Evolutionary conservation across 2,888 invertebrate species (phyloP).

Genomic region (Bellardia pandia): DNA sequence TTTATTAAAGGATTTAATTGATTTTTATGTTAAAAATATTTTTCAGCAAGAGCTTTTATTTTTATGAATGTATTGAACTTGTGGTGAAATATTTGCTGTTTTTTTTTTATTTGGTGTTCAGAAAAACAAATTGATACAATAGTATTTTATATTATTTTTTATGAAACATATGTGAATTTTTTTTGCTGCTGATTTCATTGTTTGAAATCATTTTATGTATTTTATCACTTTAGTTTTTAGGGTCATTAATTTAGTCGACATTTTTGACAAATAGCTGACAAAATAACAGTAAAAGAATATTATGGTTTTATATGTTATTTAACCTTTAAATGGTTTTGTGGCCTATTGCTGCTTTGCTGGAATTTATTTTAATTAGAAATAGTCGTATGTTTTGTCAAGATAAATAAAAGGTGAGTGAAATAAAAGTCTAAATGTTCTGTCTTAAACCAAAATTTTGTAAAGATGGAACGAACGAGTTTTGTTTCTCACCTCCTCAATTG

Average conservation of each 20-base stretch:
- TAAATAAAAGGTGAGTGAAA: no score
- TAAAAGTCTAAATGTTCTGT: no score
- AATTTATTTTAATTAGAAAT: no score
- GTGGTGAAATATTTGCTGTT: constrained; percentile 56
- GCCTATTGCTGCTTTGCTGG: no score
- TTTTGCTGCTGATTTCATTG: neutral
- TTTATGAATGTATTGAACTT: constrained; percentile 29
- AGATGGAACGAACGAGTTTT: no score
- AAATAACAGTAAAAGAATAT: neutral
- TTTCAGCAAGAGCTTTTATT: constrained; percentile 21
- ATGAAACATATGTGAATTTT: neutral
- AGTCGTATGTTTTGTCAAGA: no score
- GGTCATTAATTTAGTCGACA: constrained; percentile 20
- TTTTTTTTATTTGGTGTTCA: constrained; percentile 5
- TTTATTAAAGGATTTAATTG: constrained; percentile 67
- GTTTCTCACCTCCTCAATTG: no score
- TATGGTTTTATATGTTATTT: neutral
- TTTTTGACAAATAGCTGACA: neutral
- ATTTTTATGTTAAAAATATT: constrained; percentile 55
- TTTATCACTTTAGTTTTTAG: constrained; percentile 1
- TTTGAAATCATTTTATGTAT: constrained; percentile 4
- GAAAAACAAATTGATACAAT: constrained; percentile 34
- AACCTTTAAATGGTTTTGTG: neutral
- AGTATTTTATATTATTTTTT: neutral
- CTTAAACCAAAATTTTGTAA: no score